These are phyloP conservation scores for Dipodomys spectabilis DNA, from an alignment of 2,113 vertebrate species.

Conservation along the genomic window DNA sequence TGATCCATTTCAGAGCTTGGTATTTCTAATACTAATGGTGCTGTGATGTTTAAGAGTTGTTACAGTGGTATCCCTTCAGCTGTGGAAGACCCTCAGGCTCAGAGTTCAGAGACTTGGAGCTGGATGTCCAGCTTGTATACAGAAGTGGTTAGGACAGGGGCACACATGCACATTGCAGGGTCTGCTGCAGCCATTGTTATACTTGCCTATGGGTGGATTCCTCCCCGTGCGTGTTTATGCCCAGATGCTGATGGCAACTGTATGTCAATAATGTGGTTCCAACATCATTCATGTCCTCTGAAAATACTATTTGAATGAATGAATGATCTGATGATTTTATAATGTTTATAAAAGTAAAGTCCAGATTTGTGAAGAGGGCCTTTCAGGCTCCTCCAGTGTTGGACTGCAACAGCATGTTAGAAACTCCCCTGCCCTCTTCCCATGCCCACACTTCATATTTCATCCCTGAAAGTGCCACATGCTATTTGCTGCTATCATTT, in stretches of 20 bases:
- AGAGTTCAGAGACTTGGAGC: neutral
- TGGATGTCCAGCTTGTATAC: neutral
- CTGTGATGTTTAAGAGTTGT: neutral
- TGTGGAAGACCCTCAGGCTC: neutral
- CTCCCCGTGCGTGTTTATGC: neutral
- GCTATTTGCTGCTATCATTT: neutral
- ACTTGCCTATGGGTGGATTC: neutral
- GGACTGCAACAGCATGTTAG: neutral
- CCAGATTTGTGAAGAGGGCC: neutral
- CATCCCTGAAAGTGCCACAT: no score
- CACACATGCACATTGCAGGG: neutral
- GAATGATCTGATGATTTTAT: neutral
- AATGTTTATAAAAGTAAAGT: neutral
- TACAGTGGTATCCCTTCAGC: neutral
- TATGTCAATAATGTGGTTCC: neutral
- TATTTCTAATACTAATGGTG: neutral
- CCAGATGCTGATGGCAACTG: neutral
- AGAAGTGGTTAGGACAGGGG: neutral
- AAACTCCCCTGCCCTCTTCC: neutral
- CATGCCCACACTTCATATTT: neutral
- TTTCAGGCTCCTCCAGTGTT: neutral
- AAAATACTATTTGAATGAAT: neutral
- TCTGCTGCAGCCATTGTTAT: fast-evolving
- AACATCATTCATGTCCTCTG: neutral
- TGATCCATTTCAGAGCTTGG: neutral